Conservation (phyloP, 92 coral and sea anemone species). For the Anthopleura xanthogrammica region DNA sequence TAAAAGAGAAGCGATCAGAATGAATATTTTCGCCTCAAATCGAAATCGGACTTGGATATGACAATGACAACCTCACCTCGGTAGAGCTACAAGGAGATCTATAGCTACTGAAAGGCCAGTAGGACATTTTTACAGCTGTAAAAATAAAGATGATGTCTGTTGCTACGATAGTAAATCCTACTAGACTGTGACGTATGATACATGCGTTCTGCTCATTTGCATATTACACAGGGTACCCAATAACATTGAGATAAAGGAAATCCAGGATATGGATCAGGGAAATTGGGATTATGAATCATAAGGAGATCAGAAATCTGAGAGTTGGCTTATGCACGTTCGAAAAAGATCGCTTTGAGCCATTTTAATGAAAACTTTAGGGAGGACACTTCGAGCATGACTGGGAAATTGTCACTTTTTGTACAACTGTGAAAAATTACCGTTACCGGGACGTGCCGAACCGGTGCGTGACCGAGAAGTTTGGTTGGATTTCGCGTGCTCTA, state of each 20-base stretch:
- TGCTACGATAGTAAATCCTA: background rate
- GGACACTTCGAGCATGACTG: too few relatives aligned
- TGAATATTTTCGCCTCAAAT: background rate
- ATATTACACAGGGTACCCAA: constrained; percentile 3
- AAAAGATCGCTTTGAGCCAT: too few relatives aligned
- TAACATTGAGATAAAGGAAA: background rate
- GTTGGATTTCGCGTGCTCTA: too few relatives aligned
- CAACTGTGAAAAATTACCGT: too few relatives aligned
- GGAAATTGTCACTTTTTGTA: too few relatives aligned
- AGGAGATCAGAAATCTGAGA: background rate
- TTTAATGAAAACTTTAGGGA: too few relatives aligned
- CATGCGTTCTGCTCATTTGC: background rate
- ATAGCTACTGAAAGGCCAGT: background rate
- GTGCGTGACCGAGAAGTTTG: too few relatives aligned
- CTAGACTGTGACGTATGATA: background rate
- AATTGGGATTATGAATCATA: background rate
- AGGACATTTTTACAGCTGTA: background rate
- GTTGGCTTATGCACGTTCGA: background rate
- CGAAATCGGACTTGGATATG: background rate
- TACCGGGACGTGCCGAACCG: too few relatives aligned
- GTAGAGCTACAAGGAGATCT: background rate
- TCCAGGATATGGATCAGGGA: background rate
- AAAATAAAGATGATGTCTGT: background rate
- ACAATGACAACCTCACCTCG: background rate
- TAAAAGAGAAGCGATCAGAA: constrained; percentile 9